phyloP scores from a whole-genome alignment of 2,113 vertebrate species.

The Pollachius pollachius region DNA sequence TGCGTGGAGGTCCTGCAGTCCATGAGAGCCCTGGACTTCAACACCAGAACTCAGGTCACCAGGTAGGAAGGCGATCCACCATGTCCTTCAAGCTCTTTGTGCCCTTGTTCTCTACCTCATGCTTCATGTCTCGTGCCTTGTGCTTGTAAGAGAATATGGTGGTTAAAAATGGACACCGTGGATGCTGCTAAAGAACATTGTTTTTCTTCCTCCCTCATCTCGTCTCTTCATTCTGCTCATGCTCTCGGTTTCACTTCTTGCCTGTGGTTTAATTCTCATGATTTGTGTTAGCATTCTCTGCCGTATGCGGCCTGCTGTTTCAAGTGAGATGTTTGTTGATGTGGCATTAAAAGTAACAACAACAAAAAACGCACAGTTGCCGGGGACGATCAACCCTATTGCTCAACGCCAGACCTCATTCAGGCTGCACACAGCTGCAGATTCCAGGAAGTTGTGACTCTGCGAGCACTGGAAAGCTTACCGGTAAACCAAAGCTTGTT shows the following conservation, averaged over 20 bases:
- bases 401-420: constrained; percentile 35
- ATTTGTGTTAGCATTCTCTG: constrained; percentile 1
- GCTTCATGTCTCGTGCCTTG: background rate
- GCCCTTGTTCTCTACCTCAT: background rate
- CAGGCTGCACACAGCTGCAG: constrained; percentile 28
- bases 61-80: constrained; percentile 73
- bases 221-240: background rate
- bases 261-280: background rate
- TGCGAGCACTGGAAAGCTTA: constrained; percentile 15
- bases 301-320: constrained; percentile 38
- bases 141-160: background rate
- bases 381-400: constrained; percentile 38
- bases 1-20: constrained; percentile 97
- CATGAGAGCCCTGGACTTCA: constrained; percentile 96
- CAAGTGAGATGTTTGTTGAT: constrained; percentile 51
- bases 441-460: constrained; percentile 30
- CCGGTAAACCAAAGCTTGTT: constrained; percentile 22
- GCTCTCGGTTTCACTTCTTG: background rate
- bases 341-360: constrained; percentile 15
- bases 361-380: constrained; percentile 26
- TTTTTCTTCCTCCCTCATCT: background rate
- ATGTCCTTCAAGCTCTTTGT: too few species aligned
- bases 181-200: background rate
- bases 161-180: too few species aligned
- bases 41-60: constrained; percentile 96